These are phyloP conservation scores for Zosterops lateralis DNA, from an alignment of 2,113 vertebrate species.

Conservation along the genomic window DNA sequence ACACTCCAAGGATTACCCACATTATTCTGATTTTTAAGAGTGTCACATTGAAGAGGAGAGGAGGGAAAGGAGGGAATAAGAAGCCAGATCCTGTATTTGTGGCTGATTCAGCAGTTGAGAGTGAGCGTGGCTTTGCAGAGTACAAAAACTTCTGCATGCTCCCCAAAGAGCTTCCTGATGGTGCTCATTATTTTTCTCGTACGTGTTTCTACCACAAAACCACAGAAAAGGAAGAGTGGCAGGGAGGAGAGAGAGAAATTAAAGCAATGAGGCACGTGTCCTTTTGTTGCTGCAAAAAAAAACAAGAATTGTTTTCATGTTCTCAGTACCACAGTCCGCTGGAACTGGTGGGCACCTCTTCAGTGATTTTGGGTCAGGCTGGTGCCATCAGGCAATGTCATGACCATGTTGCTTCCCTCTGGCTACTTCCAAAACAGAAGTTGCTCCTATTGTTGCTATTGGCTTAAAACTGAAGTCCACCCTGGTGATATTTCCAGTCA, in stretches of 20 bases:
- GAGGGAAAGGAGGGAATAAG: background rate
- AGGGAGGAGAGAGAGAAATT: background rate
- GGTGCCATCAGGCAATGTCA: background rate
- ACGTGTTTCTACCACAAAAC: conserved; percentile 8
- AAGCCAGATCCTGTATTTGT: background rate
- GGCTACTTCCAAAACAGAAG: background rate
- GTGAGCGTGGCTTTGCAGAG: background rate
- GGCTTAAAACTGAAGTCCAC: background rate
- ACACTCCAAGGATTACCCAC: conserved; percentile 1
- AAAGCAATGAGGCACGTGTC: background rate
- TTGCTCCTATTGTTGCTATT: background rate
- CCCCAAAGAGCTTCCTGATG: background rate
- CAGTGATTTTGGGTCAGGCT: background rate
- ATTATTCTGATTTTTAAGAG: conserved; percentile 32
- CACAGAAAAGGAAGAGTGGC: conserved; percentile 8
- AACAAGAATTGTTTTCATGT: background rate
- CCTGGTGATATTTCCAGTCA: background rate
- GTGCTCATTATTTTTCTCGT: background rate
- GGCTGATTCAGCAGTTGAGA: conserved; percentile 31
- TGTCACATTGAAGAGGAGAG: background rate
- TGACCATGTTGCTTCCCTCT: background rate
- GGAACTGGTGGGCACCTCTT: background rate
- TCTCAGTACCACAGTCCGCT: background rate
- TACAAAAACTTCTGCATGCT: background rate
- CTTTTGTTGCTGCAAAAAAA: background rate